Conservation (phyloP, 2,113 vertebrate genomes). For the Kobus ellipsiprymnus region DNA sequence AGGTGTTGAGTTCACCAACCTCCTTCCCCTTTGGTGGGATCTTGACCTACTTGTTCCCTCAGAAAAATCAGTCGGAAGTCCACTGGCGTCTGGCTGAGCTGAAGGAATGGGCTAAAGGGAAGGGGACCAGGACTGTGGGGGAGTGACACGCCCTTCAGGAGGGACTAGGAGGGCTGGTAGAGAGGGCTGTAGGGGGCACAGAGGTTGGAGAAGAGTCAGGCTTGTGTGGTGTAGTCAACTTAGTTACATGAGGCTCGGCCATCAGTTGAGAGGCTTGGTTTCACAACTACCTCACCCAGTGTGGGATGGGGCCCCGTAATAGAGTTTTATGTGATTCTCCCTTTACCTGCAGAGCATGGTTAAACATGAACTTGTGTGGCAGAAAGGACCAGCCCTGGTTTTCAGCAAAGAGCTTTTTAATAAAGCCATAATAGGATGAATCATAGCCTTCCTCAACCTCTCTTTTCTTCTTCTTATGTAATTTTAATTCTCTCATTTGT, state of each 20-base stretch:
- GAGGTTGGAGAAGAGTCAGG: background rate
- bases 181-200: background rate
- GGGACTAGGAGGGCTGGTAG: too few species aligned
- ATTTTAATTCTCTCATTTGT: background rate
- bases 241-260: background rate
- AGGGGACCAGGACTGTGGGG: background rate
- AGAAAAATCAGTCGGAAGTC: background rate
- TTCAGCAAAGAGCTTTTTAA: constrained; percentile 2
- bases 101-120: background rate
- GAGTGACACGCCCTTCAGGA: background rate
- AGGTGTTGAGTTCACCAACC: background rate
- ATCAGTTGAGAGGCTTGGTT: background rate
- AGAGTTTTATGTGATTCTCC: background rate
- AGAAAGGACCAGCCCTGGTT: background rate
- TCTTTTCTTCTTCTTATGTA: background rate
- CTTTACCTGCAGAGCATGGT: background rate
- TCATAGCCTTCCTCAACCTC: background rate
- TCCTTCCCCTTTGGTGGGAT: background rate
- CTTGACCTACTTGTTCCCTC: background rate
- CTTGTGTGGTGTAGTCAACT: background rate
- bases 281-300: background rate
- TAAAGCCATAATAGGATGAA: background rate
- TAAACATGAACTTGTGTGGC: background rate
- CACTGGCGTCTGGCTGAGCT: rapidly evolving
- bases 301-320: background rate